Percentiles rank a stretch among this genome's conserved stretches.
Conservation (phyloP, 2,888 invertebrate genomes). For the Ypsolopha scabrella region DNA sequence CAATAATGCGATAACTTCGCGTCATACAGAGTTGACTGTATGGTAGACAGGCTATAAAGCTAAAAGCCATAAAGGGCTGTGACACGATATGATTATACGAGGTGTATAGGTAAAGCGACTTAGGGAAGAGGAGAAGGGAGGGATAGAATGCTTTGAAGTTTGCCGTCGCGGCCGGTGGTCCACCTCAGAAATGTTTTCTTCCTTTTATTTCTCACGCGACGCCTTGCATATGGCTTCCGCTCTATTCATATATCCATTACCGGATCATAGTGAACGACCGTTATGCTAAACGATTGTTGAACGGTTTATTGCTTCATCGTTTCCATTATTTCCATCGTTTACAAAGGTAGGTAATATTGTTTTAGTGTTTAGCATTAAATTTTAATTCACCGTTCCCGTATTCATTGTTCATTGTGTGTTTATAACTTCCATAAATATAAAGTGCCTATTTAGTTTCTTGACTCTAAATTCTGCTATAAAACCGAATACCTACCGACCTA, state of each 20-base stretch:
- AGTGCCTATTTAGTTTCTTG: no score
- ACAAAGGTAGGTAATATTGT: background rate
- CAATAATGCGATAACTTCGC: background rate
- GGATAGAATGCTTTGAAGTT: constrained; percentile 43
- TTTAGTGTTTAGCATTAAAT: background rate
- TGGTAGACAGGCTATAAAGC: constrained; percentile 5
- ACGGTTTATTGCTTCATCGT: constrained; percentile 26
- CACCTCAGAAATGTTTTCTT: constrained; percentile 33
- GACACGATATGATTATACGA: constrained; percentile 8
- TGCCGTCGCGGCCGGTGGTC: constrained; percentile 57
- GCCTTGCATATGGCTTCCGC: constrained; percentile 48
- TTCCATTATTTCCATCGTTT: constrained; percentile 15
- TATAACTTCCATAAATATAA: background rate
- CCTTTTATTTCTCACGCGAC: constrained; percentile 37
- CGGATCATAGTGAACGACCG: constrained; percentile 29
- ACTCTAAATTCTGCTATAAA: no score
- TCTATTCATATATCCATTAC: constrained; percentile 43
- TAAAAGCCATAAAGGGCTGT: constrained; percentile 13
- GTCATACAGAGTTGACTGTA: constrained; percentile 1
- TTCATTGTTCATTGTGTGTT: constrained; percentile 4
- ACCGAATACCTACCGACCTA: no score
- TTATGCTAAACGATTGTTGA: constrained; percentile 35
- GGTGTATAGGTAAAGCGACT: constrained; percentile 2
- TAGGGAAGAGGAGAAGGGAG: constrained; percentile 11
- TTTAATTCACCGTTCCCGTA: constrained; percentile 1